Conservation (phyloP, 2,113 vertebrate species). For the Oostethus manadensis region DNA sequence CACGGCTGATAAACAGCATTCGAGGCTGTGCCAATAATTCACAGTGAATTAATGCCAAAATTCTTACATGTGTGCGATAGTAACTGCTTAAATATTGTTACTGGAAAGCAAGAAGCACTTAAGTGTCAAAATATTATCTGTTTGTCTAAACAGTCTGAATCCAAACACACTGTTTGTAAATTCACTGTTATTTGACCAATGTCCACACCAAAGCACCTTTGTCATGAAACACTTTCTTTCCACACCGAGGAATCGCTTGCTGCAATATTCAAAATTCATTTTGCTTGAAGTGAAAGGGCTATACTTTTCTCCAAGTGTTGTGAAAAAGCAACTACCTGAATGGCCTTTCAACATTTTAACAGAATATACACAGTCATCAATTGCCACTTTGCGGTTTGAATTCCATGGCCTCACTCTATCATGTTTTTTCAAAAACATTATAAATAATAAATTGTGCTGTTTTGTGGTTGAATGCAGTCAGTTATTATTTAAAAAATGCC, state of each 20-base stretch:
- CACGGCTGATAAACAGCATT: slow-evolving; percentile 15
- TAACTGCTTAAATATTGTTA: slow-evolving; percentile 11
- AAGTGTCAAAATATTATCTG: slow-evolving; percentile 12
- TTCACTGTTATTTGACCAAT: slow-evolving; percentile 37
- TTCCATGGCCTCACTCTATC: too few relatives aligned
- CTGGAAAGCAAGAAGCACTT: slow-evolving; percentile 4
- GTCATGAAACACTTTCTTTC: slow-evolving; percentile 48
- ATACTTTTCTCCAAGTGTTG: slow-evolving; percentile 35
- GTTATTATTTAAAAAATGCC: too few relatives aligned
- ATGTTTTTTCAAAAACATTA: too few relatives aligned
- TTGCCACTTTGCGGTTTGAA: too few relatives aligned
- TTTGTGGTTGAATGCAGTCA: too few relatives aligned
- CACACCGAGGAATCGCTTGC: slow-evolving; percentile 41
- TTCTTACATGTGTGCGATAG: neutral
- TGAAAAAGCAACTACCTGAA: slow-evolving; percentile 41
- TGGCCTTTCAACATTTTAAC: slow-evolving; percentile 34
- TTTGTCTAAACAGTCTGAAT: slow-evolving; percentile 27
- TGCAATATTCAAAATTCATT: slow-evolving; percentile 38
- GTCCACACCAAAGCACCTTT: slow-evolving; percentile 21
- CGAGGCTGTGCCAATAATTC: slow-evolving; percentile 2
- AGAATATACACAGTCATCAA: slow-evolving; percentile 10
- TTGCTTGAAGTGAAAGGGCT: slow-evolving; percentile 32
- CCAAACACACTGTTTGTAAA: slow-evolving; percentile 29
- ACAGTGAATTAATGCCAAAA: slow-evolving; percentile 13
- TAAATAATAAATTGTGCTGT: too few relatives aligned